Evolutionary conservation across 2,113 vertebrate species (phyloP), one percentile per base, ranked within the genome.

Genomic region (Xiphorhynchus elegans): DNA sequence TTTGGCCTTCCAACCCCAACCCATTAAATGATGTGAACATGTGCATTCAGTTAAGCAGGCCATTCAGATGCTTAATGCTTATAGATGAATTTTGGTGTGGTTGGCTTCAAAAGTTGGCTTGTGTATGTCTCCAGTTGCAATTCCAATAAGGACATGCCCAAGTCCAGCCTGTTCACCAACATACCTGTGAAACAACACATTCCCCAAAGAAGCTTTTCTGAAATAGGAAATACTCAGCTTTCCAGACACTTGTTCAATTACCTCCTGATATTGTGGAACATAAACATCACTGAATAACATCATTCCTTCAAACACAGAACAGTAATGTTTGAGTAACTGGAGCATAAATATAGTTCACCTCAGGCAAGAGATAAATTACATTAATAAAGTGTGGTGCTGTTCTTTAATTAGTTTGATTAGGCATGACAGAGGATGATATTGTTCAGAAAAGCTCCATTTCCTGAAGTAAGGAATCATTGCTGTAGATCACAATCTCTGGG

Each of bases 321-420:
- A 93, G 64, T 83, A 97, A 97, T 95, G 95, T 96, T 91, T 94
- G 79, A 96, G 74, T 83, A 97, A 96, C 84, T 97, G 96, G 81
- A 97, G 95, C 97, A 94, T 97, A 96, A 98, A 97, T 95, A 96
- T 62, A 88, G 95, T 95, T 98, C 92, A 98, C 96, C 97, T 97
- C 97, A 88, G 97, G 95, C 95, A 95, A 96, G 96, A 96, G 93
- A 96, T 94, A 97, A 97, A 96, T 97, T 96, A 95, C 97, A 97
- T 98, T 97, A 97, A 94, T 95, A 96, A 97, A 97, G 93, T 95
- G 94, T 95, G 78, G 81, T 92, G 63, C 95, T 91, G 96, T 84
- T 96, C 80, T 95, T 93, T 96, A 98, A 98, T 98, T 97, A 97
- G 92, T 84, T 96, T 96, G 97, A 98, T 97, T 97, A 96, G 77